A percentile compares a stretch with the other conserved stretches of the same genome.
These are phyloP conservation scores for Habropoda laboriosa DNA, from an alignment of 1,140 invertebrate species.

Conservation along the genomic window DNA sequence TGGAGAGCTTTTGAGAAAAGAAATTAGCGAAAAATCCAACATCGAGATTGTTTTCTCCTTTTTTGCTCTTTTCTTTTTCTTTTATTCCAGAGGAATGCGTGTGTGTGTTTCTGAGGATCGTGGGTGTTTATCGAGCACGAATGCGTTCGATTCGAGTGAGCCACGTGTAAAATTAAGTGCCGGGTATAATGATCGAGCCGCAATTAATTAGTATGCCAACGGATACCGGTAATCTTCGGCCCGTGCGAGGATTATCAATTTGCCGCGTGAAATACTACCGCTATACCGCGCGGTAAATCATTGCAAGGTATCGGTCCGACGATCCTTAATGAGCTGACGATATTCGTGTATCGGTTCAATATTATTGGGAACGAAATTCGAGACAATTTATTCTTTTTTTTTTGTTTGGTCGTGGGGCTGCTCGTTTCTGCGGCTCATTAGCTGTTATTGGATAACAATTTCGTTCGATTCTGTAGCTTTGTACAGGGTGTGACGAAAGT, in stretches of 20 bases:
- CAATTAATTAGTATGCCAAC: constrained; percentile 59
- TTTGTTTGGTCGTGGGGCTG: no score
- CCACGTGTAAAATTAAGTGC: constrained; percentile 52
- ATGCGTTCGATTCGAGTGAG: constrained; percentile 9
- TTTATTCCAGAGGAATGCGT: not conserved
- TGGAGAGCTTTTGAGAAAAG: not conserved
- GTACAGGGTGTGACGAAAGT: no score
- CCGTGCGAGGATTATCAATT: constrained; percentile 65
- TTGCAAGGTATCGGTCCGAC: constrained; percentile 38
- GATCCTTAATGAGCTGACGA: constrained; percentile 60
- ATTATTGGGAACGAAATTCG: constrained; percentile 12
- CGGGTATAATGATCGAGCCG: constrained; percentile 52
- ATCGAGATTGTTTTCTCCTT: not conserved
- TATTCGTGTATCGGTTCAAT: constrained; percentile 44
- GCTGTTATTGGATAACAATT: constrained; percentile 1
- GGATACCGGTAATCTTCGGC: constrained; percentile 57
- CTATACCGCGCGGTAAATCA: constrained; percentile 51
- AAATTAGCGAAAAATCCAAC: not conserved
- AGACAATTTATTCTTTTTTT: not conserved
- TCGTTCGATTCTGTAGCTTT: not conserved
- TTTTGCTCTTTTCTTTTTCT: not conserved
- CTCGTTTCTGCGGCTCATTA: not conserved
- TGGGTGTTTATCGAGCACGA: constrained; percentile 28
- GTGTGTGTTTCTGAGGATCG: constrained; percentile 4
- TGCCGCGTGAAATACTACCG: constrained; percentile 59